These are phyloP conservation scores for Thysanoteuthis rhombus DNA, from an alignment of 2,888 invertebrate species.

Conservation along the genomic window DNA sequence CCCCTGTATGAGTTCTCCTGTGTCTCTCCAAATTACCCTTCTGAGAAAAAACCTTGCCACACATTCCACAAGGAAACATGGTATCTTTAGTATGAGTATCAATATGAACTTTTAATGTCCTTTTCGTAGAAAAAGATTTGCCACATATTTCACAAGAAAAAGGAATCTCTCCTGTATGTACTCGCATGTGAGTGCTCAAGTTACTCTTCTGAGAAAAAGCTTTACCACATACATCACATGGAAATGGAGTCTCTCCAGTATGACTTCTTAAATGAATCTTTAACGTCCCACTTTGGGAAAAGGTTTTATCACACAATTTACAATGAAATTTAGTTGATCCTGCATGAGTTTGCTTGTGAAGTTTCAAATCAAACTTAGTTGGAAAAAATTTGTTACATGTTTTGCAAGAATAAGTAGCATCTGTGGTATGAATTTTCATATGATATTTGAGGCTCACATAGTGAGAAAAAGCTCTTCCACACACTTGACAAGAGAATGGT, in stretches of 20 bases:
- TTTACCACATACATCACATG: neutral
- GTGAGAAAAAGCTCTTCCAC: neutral
- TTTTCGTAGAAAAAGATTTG: neutral
- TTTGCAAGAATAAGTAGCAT: neutral
- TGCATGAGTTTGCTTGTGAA: neutral
- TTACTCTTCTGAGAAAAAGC: neutral
- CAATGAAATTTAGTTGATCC: neutral
- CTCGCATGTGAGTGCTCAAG: neutral
- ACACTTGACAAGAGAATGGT: neutral
- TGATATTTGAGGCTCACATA: neutral
- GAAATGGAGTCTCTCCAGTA: neutral
- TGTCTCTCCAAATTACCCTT: neutral
- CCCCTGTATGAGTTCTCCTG: neutral
- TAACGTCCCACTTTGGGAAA: neutral
- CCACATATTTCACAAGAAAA: neutral
- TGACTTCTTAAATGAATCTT: neutral
- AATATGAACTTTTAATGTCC: neutral
- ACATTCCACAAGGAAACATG: neutral
- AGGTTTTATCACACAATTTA: neutral
- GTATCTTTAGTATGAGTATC: neutral
- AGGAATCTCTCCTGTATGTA: neutral
- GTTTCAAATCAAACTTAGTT: neutral
- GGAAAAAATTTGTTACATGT: neutral
- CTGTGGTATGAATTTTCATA: neutral
- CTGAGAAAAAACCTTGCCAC: neutral